Percentiles rank a stretch among this genome's conserved stretches.
phyloP scores from a whole-genome alignment of 2,797 vertebrate genomes.

The Pterois miles region DNA sequence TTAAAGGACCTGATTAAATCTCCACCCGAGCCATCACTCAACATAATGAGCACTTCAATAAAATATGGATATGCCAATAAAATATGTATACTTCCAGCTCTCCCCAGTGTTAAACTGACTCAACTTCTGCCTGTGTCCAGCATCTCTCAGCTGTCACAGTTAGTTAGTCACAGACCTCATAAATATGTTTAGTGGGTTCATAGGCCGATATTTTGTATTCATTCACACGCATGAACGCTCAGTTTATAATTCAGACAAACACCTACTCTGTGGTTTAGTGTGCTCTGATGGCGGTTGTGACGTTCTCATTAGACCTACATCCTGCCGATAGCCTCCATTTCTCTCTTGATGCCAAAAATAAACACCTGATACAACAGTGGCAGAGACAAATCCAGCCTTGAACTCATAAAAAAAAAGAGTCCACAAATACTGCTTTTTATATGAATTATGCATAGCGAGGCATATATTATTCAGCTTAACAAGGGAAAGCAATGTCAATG shows the following conservation, averaged over 20 bases:
- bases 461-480: slow-evolving; percentile 70
- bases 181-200: slow-evolving; percentile 10
- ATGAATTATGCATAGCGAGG: slow-evolving; percentile 67
- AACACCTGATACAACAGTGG: slow-evolving; percentile 31
- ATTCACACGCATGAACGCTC: slow-evolving; percentile 7
- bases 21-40: slow-evolving; percentile 72
- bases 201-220: background rate
- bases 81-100: slow-evolving; percentile 69
- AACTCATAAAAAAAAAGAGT: slow-evolving; percentile 18
- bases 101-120: slow-evolving; percentile 39
- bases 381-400: slow-evolving; percentile 26
- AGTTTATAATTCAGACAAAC: slow-evolving; percentile 10
- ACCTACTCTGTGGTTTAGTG: background rate
- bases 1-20: slow-evolving; percentile 77
- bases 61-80: slow-evolving; percentile 76
- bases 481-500: slow-evolving; percentile 62
- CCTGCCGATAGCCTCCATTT: slow-evolving; percentile 22
- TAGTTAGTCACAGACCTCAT: background rate
- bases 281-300: slow-evolving; percentile 20
- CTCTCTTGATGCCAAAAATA: slow-evolving; percentile 29
- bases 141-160: slow-evolving; percentile 27
- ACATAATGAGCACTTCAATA: slow-evolving; percentile 77
- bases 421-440: slow-evolving; percentile 55
- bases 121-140: slow-evolving; percentile 32
- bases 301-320: slow-evolving; percentile 38